Conservation (phyloP, 2,797 vertebrate genomes). For the Malurus splendens region DNA sequence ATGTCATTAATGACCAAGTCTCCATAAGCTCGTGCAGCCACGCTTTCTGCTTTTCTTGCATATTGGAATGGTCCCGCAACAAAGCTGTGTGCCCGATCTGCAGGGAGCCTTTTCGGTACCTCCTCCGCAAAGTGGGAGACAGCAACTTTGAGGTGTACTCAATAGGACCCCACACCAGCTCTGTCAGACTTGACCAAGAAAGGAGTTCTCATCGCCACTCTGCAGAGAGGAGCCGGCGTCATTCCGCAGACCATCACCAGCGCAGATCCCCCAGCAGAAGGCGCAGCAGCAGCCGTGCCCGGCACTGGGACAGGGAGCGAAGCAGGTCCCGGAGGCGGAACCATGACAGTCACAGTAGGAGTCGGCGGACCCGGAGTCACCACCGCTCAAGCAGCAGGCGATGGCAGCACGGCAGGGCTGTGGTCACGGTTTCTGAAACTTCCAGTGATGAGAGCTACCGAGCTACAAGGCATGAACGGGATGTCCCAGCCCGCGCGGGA, state of each 20-base stretch:
- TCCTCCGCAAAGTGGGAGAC: background rate
- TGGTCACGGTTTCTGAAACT: background rate
- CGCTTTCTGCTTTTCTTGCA: background rate
- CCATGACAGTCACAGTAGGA: background rate
- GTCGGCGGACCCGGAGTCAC: rapidly evolving
- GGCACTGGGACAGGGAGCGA: background rate
- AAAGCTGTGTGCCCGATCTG: background rate
- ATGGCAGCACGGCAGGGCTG: background rate
- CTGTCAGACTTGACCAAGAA: rapidly evolving
- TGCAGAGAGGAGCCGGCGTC: rapidly evolving
- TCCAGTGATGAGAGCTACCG: rapidly evolving
- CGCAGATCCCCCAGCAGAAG: background rate
- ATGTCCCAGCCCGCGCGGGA: rapidly evolving
- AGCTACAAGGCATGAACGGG: background rate
- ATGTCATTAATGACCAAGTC: background rate
- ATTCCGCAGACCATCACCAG: rapidly evolving
- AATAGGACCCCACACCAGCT: background rate
- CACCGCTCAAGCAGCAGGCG: background rate
- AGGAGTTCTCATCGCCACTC: rapidly evolving
- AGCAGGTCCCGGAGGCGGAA: background rate
- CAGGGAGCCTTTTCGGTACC: rapidly evolving
- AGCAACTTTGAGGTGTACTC: background rate
- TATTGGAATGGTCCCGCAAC: background rate
- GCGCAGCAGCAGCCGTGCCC: rapidly evolving
- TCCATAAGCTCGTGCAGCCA: background rate